Evolutionary conservation across 1,140 invertebrate species (phyloP).

Genomic region (Frieseomelitta varia): DNA sequence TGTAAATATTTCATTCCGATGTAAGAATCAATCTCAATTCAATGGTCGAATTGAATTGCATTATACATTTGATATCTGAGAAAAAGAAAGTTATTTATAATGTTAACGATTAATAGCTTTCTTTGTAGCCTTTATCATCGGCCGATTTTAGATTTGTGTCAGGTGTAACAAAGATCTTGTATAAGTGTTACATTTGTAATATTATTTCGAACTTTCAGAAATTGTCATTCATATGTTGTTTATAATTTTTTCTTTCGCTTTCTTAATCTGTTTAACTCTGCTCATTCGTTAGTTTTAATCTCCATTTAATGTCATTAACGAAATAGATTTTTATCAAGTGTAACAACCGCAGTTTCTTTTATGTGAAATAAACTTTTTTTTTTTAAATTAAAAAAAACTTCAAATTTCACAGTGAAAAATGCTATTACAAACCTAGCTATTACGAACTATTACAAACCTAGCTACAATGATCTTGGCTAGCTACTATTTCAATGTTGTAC

Average conservation of each 20-base stretch:
- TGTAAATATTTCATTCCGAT: constrained; percentile 4
- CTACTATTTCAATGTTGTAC: background rate
- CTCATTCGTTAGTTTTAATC: background rate
- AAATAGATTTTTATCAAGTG: background rate
- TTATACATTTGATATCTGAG: background rate
- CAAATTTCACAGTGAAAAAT: background rate
- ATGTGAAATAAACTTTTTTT: no score
- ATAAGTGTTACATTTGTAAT: background rate
- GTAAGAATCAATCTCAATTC: background rate
- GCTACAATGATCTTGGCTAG: background rate
- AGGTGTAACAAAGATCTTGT: background rate
- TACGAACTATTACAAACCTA: background rate
- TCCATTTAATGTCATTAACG: background rate
- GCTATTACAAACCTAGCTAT: background rate
- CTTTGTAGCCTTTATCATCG: background rate
- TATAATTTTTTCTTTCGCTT: background rate
- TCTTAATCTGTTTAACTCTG: background rate
- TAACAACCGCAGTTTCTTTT: background rate
- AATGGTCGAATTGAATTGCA: background rate
- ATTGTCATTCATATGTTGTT: background rate
- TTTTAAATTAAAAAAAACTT: no score
- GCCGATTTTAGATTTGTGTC: background rate
- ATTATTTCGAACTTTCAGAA: background rate
- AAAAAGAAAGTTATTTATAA: background rate
- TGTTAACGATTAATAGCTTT: background rate